Evolutionary conservation across 2,113 vertebrate genomes (phyloP).

Genomic region (Steatornis caripensis): DNA sequence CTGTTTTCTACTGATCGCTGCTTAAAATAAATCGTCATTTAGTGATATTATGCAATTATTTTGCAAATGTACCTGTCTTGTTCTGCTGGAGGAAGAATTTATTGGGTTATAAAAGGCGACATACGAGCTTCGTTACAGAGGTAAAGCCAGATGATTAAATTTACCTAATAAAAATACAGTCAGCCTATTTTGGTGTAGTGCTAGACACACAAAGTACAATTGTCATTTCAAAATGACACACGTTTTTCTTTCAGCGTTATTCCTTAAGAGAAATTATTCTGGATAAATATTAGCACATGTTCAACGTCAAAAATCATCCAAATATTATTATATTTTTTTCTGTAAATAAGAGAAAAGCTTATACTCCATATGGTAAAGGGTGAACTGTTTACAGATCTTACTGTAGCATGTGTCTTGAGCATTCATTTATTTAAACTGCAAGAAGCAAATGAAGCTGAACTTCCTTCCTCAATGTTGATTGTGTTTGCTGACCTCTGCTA

Average conservation of each 20-base stretch:
- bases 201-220: background rate
- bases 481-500: background rate
- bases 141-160: background rate
- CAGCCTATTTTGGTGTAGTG: background rate
- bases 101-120: background rate
- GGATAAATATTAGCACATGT: background rate
- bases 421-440: slow-evolving; percentile 21
- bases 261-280: background rate
- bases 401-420: background rate
- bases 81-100: background rate
- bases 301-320: background rate
- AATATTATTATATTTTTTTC: background rate
- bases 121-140: background rate
- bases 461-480: background rate
- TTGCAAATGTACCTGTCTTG: background rate
- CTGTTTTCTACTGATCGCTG: background rate
- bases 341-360: background rate
- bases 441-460: slow-evolving; percentile 33
- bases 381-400: background rate
- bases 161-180: background rate
- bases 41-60: background rate
- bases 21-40: background rate
- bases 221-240: background rate
- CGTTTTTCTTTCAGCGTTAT: background rate
- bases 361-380: background rate